Evolutionary conservation across 2,888 invertebrate species (phyloP), one percentile per base, ranked within the genome.

Genomic region (Meloe dianella): DNA sequence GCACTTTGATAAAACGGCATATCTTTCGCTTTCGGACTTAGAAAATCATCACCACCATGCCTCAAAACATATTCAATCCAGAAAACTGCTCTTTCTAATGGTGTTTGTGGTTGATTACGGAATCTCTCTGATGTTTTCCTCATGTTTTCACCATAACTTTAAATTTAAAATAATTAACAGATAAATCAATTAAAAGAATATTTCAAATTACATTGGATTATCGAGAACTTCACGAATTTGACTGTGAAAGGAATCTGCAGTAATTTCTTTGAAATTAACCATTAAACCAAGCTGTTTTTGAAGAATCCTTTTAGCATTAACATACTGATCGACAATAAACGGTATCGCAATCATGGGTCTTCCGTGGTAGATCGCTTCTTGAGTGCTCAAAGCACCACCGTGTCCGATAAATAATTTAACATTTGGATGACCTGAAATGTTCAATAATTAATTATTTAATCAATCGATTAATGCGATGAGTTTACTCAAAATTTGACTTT

Each of bases 401-500:
- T 77, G 75, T n/a, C 71, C 71, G 32, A 77, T 74, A 57, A 78
- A 78, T 20, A 77, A 54, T 66, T 71, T 74, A 20, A 69, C 62
- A 60, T 78, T 77, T n/a, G 72, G 72, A 66, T 78, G 77, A 14
- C 71, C 77, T 77, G 47, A 32, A 70, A 66, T 29, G 12, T 2
- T 32, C 12, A 27, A 10, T 35, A 35, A 35, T 35, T 35, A 35
- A 27, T 27, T 14, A 12, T n/a, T 12, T 12, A 35, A 35, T 35
- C 14, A 10, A 35, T 14, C 35, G 1, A 14, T 14, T 24, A 12
- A 12, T 20, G 4, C 10, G 3, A 58, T n/a, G 7, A 41, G 58
- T 63, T n/a, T 14, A 79, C 84, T 82, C 57, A 85, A 71, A 63
- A 85, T 72, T 66, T 83, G 83, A 63, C 80, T 80, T 70, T 84